Conservation (phyloP, 1,140 invertebrate species). For the Macrosteles quadrilineatus region DNA sequence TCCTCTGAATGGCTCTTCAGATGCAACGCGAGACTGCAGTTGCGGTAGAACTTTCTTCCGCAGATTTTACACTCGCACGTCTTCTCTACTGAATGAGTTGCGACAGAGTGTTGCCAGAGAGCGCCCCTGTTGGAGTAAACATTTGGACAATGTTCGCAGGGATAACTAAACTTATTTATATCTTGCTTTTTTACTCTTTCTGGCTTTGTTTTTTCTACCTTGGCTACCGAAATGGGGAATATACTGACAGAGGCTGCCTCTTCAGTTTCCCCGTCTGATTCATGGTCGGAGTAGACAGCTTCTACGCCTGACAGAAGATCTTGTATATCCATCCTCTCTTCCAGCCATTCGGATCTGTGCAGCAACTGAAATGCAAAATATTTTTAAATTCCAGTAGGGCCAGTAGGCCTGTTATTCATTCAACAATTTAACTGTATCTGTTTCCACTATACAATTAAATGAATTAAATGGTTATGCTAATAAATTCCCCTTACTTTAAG, state of each 20-base stretch:
- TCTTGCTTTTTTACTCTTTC: not conserved
- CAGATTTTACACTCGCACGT: constrained; percentile 42
- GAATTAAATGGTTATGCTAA: no score
- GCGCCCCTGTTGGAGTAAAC: constrained; percentile 39
- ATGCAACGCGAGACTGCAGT: constrained; percentile 42
- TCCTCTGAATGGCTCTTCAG: constrained; percentile 43
- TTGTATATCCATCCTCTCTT: constrained; percentile 30
- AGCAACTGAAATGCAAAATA: constrained; percentile 6
- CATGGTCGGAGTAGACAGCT: constrained; percentile 42
- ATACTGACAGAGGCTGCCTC: constrained; percentile 17
- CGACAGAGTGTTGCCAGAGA: constrained; percentile 41
- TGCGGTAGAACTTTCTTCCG: constrained; percentile 42
- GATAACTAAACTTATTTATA: constrained; percentile 28
- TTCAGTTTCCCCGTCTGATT: constrained; percentile 27
- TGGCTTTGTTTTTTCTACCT: constrained; percentile 9
- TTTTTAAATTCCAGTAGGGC: no score
- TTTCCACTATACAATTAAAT: no score
- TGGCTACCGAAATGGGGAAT: constrained; percentile 4
- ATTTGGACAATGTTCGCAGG: constrained; percentile 41
- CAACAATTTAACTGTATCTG: no score
- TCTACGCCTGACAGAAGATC: constrained; percentile 38
- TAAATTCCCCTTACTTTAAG: no score
- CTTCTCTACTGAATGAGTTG: constrained; percentile 38
- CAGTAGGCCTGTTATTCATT: no score
- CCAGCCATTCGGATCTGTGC: constrained; percentile 27